These are phyloP conservation scores for Pinctada fucata DNA, from an alignment of 2,888 invertebrate genomes.

Conservation along the genomic window DNA sequence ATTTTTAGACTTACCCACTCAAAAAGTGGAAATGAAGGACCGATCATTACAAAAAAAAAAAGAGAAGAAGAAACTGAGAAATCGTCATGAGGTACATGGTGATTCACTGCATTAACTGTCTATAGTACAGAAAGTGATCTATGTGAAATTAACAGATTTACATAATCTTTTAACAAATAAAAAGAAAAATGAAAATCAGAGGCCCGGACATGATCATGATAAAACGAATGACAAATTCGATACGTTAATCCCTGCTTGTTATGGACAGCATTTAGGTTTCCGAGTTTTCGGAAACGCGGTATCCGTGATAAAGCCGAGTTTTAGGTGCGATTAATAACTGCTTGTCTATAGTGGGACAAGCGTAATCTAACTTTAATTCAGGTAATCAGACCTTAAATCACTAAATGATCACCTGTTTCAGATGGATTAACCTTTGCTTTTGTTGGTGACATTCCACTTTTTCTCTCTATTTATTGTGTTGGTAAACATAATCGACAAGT, in stretches of 20 bases:
- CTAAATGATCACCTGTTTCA: conserved; percentile 20
- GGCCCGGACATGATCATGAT: conserved; percentile 17
- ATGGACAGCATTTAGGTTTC: neutral
- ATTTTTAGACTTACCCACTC: too few species aligned
- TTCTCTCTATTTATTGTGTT: neutral
- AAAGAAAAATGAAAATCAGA: conserved; percentile 27
- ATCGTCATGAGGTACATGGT: too few species aligned
- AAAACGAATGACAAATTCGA: conserved; percentile 28
- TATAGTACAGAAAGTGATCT: conserved; percentile 18
- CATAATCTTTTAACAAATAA: conserved; percentile 16
- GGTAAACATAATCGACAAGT: neutral
- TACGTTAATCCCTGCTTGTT: conserved; percentile 17
- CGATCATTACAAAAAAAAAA: too few species aligned
- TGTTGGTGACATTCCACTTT: conserved; percentile 17
- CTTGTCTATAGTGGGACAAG: conserved; percentile 31
- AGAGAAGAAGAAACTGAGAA: too few species aligned
- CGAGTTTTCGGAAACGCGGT: conserved; percentile 10
- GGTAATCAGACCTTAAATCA: conserved; percentile 24
- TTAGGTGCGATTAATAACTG: conserved; percentile 33
- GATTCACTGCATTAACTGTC: too few species aligned
- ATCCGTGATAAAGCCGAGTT: conserved; percentile 15
- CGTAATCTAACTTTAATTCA: conserved; percentile 29
- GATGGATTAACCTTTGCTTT: conserved; percentile 14
- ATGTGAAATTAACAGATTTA: conserved; percentile 11
- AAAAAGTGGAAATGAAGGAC: too few species aligned